Conservation (phyloP, 2,113 vertebrate genomes). For the Callospermophilus lateralis region DNA sequence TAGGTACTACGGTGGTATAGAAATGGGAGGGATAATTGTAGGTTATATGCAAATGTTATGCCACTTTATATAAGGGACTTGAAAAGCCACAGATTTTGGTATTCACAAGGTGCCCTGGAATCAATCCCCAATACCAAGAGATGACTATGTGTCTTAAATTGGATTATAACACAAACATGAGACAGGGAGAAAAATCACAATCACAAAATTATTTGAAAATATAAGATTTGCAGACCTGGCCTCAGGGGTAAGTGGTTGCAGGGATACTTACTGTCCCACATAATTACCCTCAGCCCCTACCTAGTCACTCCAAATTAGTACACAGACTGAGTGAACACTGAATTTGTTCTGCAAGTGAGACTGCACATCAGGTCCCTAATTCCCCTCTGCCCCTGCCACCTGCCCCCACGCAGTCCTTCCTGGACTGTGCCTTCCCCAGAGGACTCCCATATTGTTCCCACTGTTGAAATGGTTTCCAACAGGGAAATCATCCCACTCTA, state of each 20-base stretch:
- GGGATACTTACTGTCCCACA: neutral
- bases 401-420: neutral
- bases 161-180: neutral
- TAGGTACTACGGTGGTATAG: neutral
- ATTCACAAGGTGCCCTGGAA: neutral
- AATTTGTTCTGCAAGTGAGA: neutral
- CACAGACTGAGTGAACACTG: neutral
- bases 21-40: neutral
- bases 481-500: neutral
- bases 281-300: neutral
- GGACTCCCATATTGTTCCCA: neutral
- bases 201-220: slow-evolving; percentile 11
- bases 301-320: neutral
- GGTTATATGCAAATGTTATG: neutral
- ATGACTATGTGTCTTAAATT: neutral
- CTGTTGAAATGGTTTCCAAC: neutral
- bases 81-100: neutral
- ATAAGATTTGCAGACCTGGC: neutral
- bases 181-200: neutral
- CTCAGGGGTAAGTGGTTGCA: neutral
- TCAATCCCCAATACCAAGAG: neutral
- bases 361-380: rapidly evolving
- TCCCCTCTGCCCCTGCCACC: rapidly evolving
- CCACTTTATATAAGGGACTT: neutral
- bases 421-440: neutral